Evolutionary conservation across 2,888 invertebrate species (phyloP), one percentile per base, ranked within the genome.

Genomic region (Fragum fragum): DNA sequence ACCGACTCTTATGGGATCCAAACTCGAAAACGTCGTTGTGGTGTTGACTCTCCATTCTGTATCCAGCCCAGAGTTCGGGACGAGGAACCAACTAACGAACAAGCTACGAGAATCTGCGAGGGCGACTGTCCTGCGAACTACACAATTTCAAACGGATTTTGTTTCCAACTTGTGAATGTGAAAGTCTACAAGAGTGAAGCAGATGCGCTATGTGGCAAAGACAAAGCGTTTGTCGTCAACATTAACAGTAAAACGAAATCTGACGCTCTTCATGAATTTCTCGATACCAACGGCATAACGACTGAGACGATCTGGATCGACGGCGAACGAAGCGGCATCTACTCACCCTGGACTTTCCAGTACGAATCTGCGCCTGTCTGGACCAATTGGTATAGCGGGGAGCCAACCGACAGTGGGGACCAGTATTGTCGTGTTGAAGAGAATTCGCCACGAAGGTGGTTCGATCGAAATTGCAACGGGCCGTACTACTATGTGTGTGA

Each of bases 261-360:
- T 1, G 32, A 53, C 23, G 52, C 52, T 6, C 29, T 70, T 14
- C 70, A 70, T n/a, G 53, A 70, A 11, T 9, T 70, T 3, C 53
- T 70, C 2, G 11, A 26, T 9, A 5, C 26, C 0, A 18, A 28
- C 14, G 52, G 18, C 5, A 18, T 53, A 7, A 21, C 18, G 2
- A 21, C 70, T 9, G 29, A 70, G 23, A 70, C 70, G 32, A 70
- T 70, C 70, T 70, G 70, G 70, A 70, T 53, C 53, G 70, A 70
- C 29, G 70, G 70, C 6, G 18, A 21, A 18, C 26, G 70, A 28
- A 26, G 0, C 1, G 14, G 2, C 29, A 2, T 29, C 29, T 29
- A 21, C 53, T 18, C 21, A 21, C 53, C 70, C 29, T 70, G 70
- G 70, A 32, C n/a, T n/a, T 70, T 29, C 53, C 26, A 53, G 29